Evolutionary conservation across 2,113 vertebrate genomes (phyloP).

Genomic region (Eurypyga helias): DNA sequence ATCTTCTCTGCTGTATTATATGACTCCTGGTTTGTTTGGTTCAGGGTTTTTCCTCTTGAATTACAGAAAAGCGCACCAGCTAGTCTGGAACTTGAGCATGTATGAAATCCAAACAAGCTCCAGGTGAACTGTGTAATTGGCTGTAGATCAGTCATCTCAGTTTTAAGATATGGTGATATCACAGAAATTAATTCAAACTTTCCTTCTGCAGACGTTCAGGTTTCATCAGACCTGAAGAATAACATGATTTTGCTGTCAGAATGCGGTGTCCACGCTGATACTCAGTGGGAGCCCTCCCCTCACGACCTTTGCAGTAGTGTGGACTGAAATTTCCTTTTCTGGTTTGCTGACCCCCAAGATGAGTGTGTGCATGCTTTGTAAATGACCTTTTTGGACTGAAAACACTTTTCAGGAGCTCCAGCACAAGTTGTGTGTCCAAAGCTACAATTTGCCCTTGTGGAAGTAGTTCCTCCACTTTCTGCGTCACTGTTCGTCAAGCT

Average conservation of each 20-base stretch:
- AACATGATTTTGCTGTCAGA: background rate
- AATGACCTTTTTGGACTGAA: background rate
- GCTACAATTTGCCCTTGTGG: background rate
- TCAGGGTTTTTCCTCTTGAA: background rate
- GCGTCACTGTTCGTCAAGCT: background rate
- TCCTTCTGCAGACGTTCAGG: background rate
- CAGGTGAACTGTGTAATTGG: background rate
- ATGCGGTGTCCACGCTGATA: background rate
- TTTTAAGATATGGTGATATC: background rate
- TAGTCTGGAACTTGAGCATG: background rate
- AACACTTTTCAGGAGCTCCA: background rate
- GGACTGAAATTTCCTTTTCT: background rate
- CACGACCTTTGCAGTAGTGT: background rate
- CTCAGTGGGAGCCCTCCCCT: too few species aligned
- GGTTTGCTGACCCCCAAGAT: background rate
- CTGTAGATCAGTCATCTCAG: background rate
- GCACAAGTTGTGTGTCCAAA: background rate
- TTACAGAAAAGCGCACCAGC: background rate
- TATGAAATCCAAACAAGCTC: background rate
- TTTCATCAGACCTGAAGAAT: background rate
- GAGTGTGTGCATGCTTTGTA: background rate
- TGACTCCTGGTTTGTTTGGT: too few species aligned
- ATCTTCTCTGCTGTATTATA: background rate
- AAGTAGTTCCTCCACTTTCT: background rate
- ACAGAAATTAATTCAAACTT: background rate